Base-by-base conservation (phyloP, 2,888 invertebrate genomes). In the Hecatera dysodea region DNA sequence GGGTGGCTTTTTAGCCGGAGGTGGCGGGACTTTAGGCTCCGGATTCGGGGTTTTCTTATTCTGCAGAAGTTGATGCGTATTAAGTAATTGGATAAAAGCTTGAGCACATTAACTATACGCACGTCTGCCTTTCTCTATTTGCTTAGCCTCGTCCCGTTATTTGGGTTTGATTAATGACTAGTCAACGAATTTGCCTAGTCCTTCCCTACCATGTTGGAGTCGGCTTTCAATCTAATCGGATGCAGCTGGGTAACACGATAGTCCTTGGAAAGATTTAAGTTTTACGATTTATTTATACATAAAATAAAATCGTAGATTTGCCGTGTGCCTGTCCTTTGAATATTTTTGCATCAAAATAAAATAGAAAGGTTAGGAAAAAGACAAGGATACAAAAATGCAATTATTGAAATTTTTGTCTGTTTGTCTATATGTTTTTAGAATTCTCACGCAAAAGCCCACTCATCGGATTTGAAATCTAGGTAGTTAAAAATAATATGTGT, bases 21-120 rank as follows among this genome's bases (percentile, higher is more conserved):
- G 89, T 61, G 88, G 86, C 50, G 88, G 84, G 57, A 77, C 73
- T 67, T 87, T 89, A 36, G 79, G 87, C 68, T 92, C 93, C 65
- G 87, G 69, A 72, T 84, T 89, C 11, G 87, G 67, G 36, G 87
- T 87, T 80, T 94, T 94, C 89, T 93, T 95, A 83, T 91, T 95
- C 95, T 95, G 85, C 19, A 66, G 44, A 24, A 48, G 15, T 33
- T 33, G 72, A 46, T 67, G 60, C 22, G 9, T 52, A 22, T 46
- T 64, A 60, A 56, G 0, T n/a, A 22, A 24, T 62, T 44, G 19
- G 1, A 3, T 22, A 15, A 24, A 29, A 29, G 17, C 15, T 15
- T 11, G 12, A 33, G 24, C 44, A 46, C 2, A 15, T 15, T 1
- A 12, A 12, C 11, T 39, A 39, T 1, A 1, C 9, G 9, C 11